Conservation (phyloP, 2,113 vertebrate genomes). For the Odontesthes bonariensis region DNA sequence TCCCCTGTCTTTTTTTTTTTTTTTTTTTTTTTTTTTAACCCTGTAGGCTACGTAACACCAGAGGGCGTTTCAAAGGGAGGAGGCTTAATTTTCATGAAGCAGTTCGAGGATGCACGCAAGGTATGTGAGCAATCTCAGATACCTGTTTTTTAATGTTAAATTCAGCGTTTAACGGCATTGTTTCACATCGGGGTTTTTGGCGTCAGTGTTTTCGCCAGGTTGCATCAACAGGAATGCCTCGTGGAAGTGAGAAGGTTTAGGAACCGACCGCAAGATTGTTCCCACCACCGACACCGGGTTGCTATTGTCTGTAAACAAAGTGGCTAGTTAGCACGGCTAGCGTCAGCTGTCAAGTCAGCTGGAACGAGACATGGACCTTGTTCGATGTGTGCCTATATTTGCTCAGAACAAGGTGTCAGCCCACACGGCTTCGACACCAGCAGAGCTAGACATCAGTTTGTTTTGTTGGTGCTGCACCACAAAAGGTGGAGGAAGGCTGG, state of each 20-base stretch:
- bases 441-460: neutral
- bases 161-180: neutral
- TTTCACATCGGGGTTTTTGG: fast-evolving
- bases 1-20: neutral
- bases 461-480: conserved; percentile 10
- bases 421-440: neutral
- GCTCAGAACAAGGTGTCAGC: neutral
- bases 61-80: conserved; percentile 58
- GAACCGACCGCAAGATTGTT: neutral
- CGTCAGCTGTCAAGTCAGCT: conserved; percentile 45
- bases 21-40: neutral
- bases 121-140: conserved; percentile 38
- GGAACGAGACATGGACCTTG: conserved; percentile 32
- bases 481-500: neutral
- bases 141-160: neutral
- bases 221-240: neutral
- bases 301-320: conserved; percentile 76
- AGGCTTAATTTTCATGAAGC: conserved; percentile 38
- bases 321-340: conserved; percentile 67
- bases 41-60: conserved; percentile 37
- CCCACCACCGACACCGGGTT: conserved; percentile 45
- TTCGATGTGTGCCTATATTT: conserved; percentile 12
- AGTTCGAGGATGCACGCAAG: conserved; percentile 64
- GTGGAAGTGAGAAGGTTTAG: neutral
- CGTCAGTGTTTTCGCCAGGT: fast-evolving